Conservation (phyloP, 2,797 vertebrate species). For the Antennarius maculatus region DNA sequence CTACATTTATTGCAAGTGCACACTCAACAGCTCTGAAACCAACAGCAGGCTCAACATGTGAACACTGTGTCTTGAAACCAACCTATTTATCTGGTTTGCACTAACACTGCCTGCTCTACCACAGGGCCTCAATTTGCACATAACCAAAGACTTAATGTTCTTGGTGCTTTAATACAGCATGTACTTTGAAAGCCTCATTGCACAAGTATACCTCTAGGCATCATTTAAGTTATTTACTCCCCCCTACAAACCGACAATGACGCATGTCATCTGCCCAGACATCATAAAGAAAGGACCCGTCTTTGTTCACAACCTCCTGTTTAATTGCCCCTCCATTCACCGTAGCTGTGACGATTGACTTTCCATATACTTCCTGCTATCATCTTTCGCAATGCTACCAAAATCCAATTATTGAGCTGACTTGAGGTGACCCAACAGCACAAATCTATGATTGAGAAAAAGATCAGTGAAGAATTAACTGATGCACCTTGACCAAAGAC, state of each 20-base stretch:
- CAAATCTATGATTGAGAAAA: background rate
- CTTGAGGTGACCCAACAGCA: constrained; percentile 4
- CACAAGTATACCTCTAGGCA: background rate
- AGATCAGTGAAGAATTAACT: background rate
- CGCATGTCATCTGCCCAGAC: background rate
- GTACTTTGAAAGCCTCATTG: background rate
- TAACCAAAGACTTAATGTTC: background rate
- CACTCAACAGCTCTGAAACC: background rate
- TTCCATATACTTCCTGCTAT: constrained; percentile 35
- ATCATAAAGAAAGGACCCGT: constrained; percentile 6
- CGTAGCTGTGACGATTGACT: constrained; percentile 24
- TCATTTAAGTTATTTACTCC: background rate
- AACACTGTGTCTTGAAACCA: background rate
- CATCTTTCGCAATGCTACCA: constrained; percentile 36
- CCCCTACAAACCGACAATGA: background rate
- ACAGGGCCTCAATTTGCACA: background rate
- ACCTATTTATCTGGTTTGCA: background rate
- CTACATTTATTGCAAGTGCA: constrained; percentile 20
- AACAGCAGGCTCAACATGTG: background rate
- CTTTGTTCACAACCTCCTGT: constrained; percentile 10
- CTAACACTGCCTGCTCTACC: too few species aligned
- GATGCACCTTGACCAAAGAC: background rate
- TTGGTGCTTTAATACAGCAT: too few species aligned
- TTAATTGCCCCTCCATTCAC: background rate
- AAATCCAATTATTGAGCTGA: constrained; percentile 40